Evolutionary conservation across 2,797 vertebrate genomes (phyloP), one percentile per base, ranked within the genome.

Genomic region (Spinibarbus caldwelli): DNA sequence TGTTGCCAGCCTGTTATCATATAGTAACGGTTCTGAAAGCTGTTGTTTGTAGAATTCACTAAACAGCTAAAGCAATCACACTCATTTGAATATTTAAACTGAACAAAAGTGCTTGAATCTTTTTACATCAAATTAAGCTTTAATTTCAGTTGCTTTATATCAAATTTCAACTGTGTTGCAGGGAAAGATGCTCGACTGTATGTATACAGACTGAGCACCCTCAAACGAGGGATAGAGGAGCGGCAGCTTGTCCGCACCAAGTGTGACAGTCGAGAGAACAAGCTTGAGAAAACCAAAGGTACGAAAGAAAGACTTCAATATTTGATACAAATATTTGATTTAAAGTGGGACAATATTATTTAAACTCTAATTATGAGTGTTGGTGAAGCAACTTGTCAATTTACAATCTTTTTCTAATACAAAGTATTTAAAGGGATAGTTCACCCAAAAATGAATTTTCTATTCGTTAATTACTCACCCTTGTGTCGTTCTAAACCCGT

Each of bases 211-310:
- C 96, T 99, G 73, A 95, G 96, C 62, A 59, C 88, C 7, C 93
- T 99, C 82, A 96, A 94, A 91, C 96, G 93, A 88, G 94, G 93
- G 86, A 89, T 97, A 82, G 96, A 98, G 91, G 96, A 95, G 80
- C 95, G 94, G 82, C 96, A 96, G 91, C 90, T 94, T 0, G 93
- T 96, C 91, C 94, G 94, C 67, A 92, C 93, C 93, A 97, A 97
- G 90, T 97, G 95, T 0, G 97, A 99, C 93, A 97, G 97, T 91
- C 93, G 97, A 89, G 98, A 99, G 88, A 99, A 99, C 92, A 99
- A 99, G 91, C 96, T 99, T 90, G 98, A 99, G 93, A 99, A 98
- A 93, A 99, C 98, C 17, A 99, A 97, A 97, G 98, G 98, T 98
- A 87, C n/a, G 38, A 29, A 17, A 70, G 62, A 66, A 66, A 19